A percentile compares a stretch with the other conserved stretches of the same genome.
These are phyloP conservation scores for Caracal caracal DNA, from an alignment of 2,113 vertebrate species.

Conservation along the genomic window DNA sequence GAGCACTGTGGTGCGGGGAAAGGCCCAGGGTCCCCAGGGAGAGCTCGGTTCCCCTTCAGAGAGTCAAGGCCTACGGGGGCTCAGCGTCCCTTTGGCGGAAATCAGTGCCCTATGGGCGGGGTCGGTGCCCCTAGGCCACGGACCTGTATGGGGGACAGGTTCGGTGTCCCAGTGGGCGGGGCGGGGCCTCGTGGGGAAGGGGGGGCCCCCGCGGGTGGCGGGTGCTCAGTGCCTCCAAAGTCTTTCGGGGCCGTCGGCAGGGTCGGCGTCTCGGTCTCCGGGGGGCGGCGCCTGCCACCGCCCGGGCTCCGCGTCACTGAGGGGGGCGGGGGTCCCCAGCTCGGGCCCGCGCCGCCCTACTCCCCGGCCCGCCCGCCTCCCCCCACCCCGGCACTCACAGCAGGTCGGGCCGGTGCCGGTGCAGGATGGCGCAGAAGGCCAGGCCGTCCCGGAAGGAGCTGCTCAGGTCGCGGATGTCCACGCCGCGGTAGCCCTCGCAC, in stretches of 20 bases:
- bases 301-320: slow-evolving; percentile 50
- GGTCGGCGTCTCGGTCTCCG: neutral
- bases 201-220: neutral
- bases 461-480: slow-evolving; percentile 94
- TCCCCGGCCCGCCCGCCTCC: neutral
- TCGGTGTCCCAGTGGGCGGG: neutral
- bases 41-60: neutral
- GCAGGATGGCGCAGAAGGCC: slow-evolving; percentile 97
- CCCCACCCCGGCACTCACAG: slow-evolving; percentile 89
- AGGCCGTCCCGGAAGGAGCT: slow-evolving; percentile 95
- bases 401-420: slow-evolving; percentile 94
- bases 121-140: neutral
- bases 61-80: neutral
- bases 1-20: neutral
- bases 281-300: slow-evolving; percentile 23
- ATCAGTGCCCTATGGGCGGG: neutral
- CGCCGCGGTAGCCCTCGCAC: slow-evolving; percentile 91
- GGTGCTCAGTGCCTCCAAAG: neutral
- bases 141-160: neutral
- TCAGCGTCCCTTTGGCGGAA: neutral
- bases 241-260: neutral
- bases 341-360: neutral
- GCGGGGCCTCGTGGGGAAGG: neutral
- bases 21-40: neutral
- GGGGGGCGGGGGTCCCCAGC: slow-evolving; percentile 56